A percentile compares a stretch with the other conserved stretches of the same genome.
Evolutionary conservation across 2,888 invertebrate species (phyloP).

Genomic region (Pelosia muscerda): DNA sequence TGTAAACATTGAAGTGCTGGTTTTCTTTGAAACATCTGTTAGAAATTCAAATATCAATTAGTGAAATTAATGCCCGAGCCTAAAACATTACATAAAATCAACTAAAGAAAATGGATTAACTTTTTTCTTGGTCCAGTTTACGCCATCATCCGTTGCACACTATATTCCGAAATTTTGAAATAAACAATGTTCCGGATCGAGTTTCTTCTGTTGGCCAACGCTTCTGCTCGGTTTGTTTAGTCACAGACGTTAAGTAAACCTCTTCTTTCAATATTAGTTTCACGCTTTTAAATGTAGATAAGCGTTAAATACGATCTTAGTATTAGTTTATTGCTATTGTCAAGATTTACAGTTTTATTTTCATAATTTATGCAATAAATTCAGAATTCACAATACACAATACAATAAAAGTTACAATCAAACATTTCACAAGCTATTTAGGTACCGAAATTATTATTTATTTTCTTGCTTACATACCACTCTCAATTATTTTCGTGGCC

Average conservation of each 20-base stretch:
- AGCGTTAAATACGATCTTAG: slow-evolving; percentile 33
- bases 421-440: background rate
- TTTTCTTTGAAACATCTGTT: too few relatives aligned
- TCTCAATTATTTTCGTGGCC: too few relatives aligned
- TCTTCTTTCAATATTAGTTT: slow-evolving; percentile 43
- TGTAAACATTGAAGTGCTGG: too few relatives aligned
- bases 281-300: slow-evolving; percentile 33
- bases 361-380: slow-evolving; percentile 8
- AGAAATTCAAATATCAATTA: too few relatives aligned
- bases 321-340: slow-evolving; percentile 34
- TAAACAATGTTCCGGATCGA: slow-evolving; percentile 36
- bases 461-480: too few relatives aligned
- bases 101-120: slow-evolving; percentile 11
- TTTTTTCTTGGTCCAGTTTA: slow-evolving; percentile 37
- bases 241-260: slow-evolving; percentile 36
- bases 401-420: background rate
- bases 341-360: background rate
- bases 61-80: background rate
- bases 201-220: slow-evolving; percentile 41
- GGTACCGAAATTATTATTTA: too few relatives aligned
- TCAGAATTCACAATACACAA: background rate
- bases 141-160: slow-evolving; percentile 40
- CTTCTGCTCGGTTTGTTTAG: slow-evolving; percentile 39
- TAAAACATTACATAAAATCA: slow-evolving; percentile 23
- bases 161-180: slow-evolving; percentile 30